Conservation (phyloP, 2,888 invertebrate genomes). For the Ectropis crepuscularia region DNA sequence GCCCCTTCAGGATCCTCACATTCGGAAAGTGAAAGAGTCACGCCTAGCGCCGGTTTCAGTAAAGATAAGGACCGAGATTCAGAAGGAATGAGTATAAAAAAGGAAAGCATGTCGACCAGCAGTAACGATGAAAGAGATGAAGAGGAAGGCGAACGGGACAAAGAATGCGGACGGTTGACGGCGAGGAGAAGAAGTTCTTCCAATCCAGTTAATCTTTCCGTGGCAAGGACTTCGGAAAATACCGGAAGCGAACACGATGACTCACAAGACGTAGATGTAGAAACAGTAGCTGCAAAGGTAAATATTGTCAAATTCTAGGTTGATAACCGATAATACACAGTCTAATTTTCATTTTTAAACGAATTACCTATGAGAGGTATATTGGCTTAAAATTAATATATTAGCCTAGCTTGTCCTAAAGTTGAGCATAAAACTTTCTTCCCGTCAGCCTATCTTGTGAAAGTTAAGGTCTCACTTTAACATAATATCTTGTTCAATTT, state of each 20-base stretch:
- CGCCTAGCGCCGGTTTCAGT: slow-evolving; percentile 78
- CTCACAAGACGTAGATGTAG: slow-evolving; percentile 82
- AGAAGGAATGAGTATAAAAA: slow-evolving; percentile 79
- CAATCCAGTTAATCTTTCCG: slow-evolving; percentile 92
- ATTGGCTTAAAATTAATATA: not conserved
- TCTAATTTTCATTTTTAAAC: not conserved
- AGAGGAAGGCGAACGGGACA: slow-evolving; percentile 82
- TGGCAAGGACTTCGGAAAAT: slow-evolving; percentile 84
- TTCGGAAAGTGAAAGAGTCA: slow-evolving; percentile 79
- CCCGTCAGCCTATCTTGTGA: too few relatives aligned
- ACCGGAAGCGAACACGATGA: slow-evolving; percentile 85
- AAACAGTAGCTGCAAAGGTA: slow-evolving; percentile 83
- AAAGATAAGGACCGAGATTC: slow-evolving; percentile 77
- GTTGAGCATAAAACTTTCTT: too few relatives aligned
- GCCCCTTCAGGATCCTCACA: slow-evolving; percentile 80
- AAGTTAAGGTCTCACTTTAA: not conserved
- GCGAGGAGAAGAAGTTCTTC: slow-evolving; percentile 89
- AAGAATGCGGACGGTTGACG: slow-evolving; percentile 78
- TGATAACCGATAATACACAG: too few relatives aligned
- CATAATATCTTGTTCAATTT: slow-evolving; percentile 42
- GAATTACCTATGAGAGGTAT: not conserved
- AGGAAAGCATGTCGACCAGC: slow-evolving; percentile 81
- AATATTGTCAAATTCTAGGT: slow-evolving; percentile 15
- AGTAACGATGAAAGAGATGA: slow-evolving; percentile 82
- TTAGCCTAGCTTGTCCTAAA: too few relatives aligned